Conservation (phyloP, 2,113 vertebrate genomes). For the human region GRCh38 chr16:2686001-2686500, state of each 20-base stretch:
- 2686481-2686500: neutral
- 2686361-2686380: neutral
- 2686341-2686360: neutral
- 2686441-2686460: neutral
- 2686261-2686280: conserved; percentile 30
- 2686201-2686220: neutral
- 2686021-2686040: neutral
- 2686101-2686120: neutral
- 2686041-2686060: neutral
- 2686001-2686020: neutral
- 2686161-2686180: too few species aligned
- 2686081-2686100: too few species aligned
- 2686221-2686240: neutral
- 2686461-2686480: neutral
- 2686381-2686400: neutral
- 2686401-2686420: neutral
- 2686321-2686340: neutral
- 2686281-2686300: neutral
- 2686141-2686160: neutral
- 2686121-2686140: neutral
- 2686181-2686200: neutral
- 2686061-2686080: neutral
- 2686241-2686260: neutral
- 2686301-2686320: neutral
- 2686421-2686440: neutral